Evolutionary conservation across 37 sponge, comb jelly and placozoan species (phyloP).

Genomic region (Bolinopsis microptera): DNA sequence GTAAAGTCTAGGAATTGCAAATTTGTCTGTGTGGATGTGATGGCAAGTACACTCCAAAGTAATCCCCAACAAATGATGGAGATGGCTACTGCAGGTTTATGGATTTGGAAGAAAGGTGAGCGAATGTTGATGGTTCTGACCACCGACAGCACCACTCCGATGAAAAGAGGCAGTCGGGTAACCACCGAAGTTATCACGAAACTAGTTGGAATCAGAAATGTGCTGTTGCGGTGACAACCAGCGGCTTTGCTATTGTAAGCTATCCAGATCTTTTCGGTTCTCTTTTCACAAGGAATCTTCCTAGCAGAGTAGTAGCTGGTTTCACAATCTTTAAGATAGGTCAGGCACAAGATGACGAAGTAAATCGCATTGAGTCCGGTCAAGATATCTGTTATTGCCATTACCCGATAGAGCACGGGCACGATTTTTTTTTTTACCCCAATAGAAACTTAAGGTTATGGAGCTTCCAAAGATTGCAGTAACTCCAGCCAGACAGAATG

Average conservation of each 20-base stretch:
- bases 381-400: constrained; percentile 7
- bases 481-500: neutral
- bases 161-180: constrained; percentile 14
- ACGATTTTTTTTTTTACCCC: neutral
- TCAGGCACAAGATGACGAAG: constrained; percentile 12
- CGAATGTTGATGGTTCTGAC: constrained; percentile 31
- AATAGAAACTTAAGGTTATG: constrained; percentile 37
- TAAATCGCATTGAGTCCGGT: constrained; percentile 38
- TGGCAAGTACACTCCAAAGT: neutral
- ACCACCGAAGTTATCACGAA: neutral
- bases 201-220: neutral
- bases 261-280: neutral
- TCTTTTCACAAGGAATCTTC: neutral
- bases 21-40: neutral
- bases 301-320: neutral
- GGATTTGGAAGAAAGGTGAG: neutral
- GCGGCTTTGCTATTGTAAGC: neutral
- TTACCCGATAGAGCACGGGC: neutral
- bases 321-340: neutral
- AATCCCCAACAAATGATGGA: neutral
- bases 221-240: neutral
- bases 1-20: neutral
- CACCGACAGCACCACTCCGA: constrained; percentile 8
- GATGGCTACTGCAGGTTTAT: neutral
- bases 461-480: constrained; percentile 27